Evolutionary conservation across 2,888 invertebrate species (phyloP).

Genomic region (Trimorus sp.): DNA sequence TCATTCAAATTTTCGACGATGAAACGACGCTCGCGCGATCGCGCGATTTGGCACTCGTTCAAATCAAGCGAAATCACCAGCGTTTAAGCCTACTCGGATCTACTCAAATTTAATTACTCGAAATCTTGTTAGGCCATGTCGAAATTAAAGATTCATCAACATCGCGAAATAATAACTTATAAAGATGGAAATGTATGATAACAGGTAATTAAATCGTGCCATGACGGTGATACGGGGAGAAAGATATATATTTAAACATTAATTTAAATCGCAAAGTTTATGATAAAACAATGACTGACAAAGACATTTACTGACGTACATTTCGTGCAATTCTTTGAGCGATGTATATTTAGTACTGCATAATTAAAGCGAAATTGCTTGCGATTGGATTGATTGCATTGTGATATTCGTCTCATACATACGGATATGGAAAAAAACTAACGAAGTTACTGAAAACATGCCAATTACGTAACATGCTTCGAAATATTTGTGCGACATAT

Average conservation of each 20-base stretch:
- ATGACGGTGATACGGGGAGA: no score
- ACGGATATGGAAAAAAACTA: no score
- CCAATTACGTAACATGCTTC: neutral
- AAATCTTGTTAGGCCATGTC: constrained; percentile 24
- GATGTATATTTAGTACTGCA: no score
- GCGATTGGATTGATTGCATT: no score
- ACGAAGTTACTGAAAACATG: neutral
- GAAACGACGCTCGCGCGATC: no score
- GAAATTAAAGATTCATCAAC: constrained; percentile 35
- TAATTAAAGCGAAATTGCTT: no score
- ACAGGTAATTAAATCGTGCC: neutral
- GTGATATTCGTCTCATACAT: no score
- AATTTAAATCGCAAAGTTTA: no score
- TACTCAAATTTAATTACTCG: constrained; percentile 41
- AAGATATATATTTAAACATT: no score
- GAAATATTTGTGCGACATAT: neutral
- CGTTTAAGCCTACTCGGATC: constrained; percentile 43
- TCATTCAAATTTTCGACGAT: constrained; percentile 21
- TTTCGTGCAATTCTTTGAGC: no score
- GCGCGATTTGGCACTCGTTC: constrained; percentile 43
- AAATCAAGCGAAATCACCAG: constrained; percentile 40
- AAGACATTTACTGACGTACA: no score
- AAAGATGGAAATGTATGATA: neutral
- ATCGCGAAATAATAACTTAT: constrained; percentile 13
- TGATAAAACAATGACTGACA: no score